Percentiles rank a stretch among this genome's conserved stretches.
Evolutionary conservation across 2,113 vertebrate genomes (phyloP).

Genomic region (Brachypteracias leptosomus): DNA sequence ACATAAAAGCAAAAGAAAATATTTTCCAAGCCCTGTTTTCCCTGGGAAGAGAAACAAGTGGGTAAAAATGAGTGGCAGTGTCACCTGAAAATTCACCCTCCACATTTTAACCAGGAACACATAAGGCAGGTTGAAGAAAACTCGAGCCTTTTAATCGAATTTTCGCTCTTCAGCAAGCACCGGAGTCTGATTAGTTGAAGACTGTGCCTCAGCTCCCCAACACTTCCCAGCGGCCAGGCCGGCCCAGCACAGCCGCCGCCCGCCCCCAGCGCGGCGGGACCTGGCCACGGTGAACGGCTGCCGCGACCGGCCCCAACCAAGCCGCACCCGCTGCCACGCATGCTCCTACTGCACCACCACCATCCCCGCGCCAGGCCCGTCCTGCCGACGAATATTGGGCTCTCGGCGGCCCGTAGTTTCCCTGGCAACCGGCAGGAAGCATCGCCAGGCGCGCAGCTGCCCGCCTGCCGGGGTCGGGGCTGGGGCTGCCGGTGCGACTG

Average conservation of each 20-base stretch:
- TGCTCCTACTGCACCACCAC: too few species aligned
- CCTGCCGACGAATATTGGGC: not conserved
- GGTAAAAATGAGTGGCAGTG: not conserved
- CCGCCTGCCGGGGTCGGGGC: not conserved
- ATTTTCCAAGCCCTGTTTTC: not conserved
- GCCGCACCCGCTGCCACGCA: not conserved
- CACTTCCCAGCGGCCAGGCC: not conserved
- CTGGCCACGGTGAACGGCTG: too few species aligned
- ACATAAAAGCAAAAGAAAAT: not conserved
- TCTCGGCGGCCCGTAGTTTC: conserved; percentile 24
- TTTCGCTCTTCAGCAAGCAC: not conserved
- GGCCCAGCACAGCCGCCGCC: not conserved
- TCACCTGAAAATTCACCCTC: not conserved
- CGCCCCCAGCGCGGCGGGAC: too few species aligned
- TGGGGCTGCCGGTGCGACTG: too few species aligned
- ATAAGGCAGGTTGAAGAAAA: rapidly evolving
- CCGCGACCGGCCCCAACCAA: too few species aligned
- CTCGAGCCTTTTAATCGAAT: rapidly evolving
- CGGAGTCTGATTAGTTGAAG: too few species aligned
- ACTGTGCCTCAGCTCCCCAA: not conserved
- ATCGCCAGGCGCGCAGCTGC: not conserved
- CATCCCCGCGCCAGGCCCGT: not conserved
- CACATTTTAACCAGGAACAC: not conserved
- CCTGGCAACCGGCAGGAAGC: conserved; percentile 20
- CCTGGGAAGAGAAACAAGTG: not conserved